These are phyloP conservation scores for Acanthosepion pharaonis DNA, from an alignment of 2,888 invertebrate species.

Conservation along the genomic window DNA sequence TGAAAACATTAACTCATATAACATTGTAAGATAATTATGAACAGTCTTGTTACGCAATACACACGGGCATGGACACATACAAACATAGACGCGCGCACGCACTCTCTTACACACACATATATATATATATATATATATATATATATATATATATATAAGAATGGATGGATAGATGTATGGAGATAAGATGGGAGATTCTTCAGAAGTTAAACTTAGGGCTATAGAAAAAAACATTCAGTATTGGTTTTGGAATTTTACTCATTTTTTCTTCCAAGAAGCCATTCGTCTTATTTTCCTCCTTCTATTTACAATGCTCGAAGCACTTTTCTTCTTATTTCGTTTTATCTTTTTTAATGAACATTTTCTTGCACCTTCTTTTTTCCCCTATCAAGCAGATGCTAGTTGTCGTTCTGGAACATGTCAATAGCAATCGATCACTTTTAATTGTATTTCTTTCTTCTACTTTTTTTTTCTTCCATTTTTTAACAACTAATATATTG, in stretches of 20 bases:
- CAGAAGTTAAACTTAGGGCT: neutral
- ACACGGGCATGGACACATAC: neutral
- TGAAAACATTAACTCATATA: no score
- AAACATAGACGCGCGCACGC: neutral
- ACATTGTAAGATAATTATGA: no score
- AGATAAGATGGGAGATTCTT: neutral
- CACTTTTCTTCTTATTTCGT: neutral
- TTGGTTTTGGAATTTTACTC: neutral
- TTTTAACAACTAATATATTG: neutral
- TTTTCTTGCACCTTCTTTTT: neutral
- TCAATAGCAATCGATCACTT: constrained; percentile 6
- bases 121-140: neutral
- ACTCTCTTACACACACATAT: neutral
- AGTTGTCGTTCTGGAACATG: neutral
- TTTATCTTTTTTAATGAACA: neutral
- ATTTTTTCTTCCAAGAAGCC: neutral
- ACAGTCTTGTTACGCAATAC: neutral
- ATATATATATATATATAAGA: neutral
- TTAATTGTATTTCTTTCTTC: neutral
- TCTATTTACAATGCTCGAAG: neutral
- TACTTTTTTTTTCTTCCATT: neutral
- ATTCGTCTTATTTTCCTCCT: neutral
- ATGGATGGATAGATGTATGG: neutral
- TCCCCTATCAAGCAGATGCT: neutral
- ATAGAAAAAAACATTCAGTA: neutral